Evolutionary conservation across 2,888 invertebrate species (phyloP).

Genomic region (Athrips mouffetella): DNA sequence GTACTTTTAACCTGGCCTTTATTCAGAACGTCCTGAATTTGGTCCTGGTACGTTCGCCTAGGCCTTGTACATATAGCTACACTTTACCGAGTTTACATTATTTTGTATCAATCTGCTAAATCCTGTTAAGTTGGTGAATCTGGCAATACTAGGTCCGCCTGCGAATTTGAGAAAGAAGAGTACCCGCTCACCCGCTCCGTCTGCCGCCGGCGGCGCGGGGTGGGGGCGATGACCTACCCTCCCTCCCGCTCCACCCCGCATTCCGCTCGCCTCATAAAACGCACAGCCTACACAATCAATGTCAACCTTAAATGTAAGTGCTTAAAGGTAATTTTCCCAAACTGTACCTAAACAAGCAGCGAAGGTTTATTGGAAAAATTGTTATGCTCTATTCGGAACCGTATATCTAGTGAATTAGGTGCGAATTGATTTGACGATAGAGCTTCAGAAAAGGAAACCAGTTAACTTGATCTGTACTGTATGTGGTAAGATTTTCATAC

Average conservation of each 20-base stretch:
- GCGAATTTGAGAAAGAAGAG: neutral
- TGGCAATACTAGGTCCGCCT: neutral
- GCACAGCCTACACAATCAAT: conserved; percentile 38
- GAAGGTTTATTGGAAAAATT: conserved; percentile 53
- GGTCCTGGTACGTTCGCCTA: too few relatives aligned
- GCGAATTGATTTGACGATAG: conserved; percentile 47
- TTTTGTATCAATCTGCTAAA: neutral
- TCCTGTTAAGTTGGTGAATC: neutral
- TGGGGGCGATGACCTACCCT: conserved; percentile 63
- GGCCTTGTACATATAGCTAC: neutral
- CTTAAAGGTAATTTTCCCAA: conserved; percentile 46
- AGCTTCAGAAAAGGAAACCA: conserved; percentile 22
- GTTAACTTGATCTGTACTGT: conserved; percentile 30
- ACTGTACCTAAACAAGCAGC: conserved; percentile 34
- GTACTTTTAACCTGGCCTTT: too few relatives aligned
- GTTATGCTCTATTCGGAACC: conserved; percentile 54
- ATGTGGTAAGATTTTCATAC: conserved; percentile 28
- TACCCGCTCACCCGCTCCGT: conserved; percentile 30
- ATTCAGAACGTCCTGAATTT: too few relatives aligned
- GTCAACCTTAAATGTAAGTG: conserved; percentile 52
- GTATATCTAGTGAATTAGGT: conserved; percentile 55
- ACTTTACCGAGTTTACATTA: neutral
- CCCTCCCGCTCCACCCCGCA: conserved; percentile 38
- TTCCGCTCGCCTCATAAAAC: conserved; percentile 33
- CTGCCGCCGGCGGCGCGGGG: conserved; percentile 32